Base-by-base conservation (phyloP, 1,140 invertebrate genomes). In the Elysia chlorotica region DNA sequence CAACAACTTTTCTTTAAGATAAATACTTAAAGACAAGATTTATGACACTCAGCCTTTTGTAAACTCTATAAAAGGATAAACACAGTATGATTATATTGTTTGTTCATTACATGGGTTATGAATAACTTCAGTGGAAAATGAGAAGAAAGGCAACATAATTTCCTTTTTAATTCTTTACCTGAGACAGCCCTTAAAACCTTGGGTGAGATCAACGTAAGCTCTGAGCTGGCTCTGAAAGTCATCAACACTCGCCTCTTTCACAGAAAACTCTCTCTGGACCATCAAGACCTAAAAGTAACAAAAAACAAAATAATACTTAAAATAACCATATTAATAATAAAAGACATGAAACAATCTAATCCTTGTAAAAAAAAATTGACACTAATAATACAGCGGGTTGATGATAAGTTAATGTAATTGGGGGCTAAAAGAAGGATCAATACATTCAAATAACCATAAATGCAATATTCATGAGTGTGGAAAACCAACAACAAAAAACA, bases 191-290 rank as follows among this genome's bases (percentile, higher is more conserved):
- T 62, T 61, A 23, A 79, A 75, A 30, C 78, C 75, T 36, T 82
- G 79, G 1, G 79, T 78, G 36, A 77, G 74, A 33, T 84, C 80
- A 10, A 84, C 79, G 48, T 84, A 84, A 25, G 66, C 65, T 23
- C 79, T 67, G 33, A 83, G 71, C 25, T 62, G 53, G 5, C 56
- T 68, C 1, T 67, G 75, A 66, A 82, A 83, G 0, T 78, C 72
- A 0, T 80, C 79, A 25, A 77, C 59, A 2, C 74, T 76, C 6
- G 73, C 76, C n/a, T 74, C 68, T 37, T 75, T 76, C 3, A 83
- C 65, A 28, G 57, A 38, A 66, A 83, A 78, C 30, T 80, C 76
- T 31, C 75, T 76, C 59, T 84, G 80, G 17, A 78, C 70, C 65
- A 84, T 59, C 54, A 79, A 48, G 36, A 81, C 62, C 83, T 84